Base-by-base conservation (phyloP, 2,888 invertebrate genomes). In the Eupsilia transversa region DNA sequence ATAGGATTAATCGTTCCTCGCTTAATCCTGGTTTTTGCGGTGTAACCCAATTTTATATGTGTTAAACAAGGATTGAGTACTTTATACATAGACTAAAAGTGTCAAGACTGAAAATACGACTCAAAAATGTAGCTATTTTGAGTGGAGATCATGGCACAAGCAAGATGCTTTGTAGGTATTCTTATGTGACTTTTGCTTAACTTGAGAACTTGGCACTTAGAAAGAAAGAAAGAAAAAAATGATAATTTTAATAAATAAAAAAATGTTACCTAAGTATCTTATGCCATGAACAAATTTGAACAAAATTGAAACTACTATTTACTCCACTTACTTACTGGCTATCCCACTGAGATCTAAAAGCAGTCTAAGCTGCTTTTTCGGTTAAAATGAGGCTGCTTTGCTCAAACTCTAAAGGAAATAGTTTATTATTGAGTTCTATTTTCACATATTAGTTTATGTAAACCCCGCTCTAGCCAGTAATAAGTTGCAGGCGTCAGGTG, bases 1-100 rank as follows among this genome's bases (percentile, higher is more conserved):
- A 79, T 74, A 27, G 49, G 30, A 83, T 83, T 79, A 83, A 74
- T 70, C 46, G 33, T 33, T 54, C 46, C 68, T 65, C 63, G 75
- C 20, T 74, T 63, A 54, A 63, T 67, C 54, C 43, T 64, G 75
- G 78, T 74, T 74, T 74, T 68, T 68, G 57, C n/a, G 52, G 52
- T 33, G 33, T 38, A 74, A 68, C 38, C 17, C 12, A 67, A 64
- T 68, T 67, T 80, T 64, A 46, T 54, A 33, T 27, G 20, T 49
- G 33, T 2, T 67, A 14, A 61, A 33, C 0, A 46, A 41, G 27
- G 23, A 72, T 46, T 59, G 5, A 38, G 54, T 10, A n/a, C 33
- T 41, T 46, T 33, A 33, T 23, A 72, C 12, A 17, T 33, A 33
- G 12, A 23, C 17, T 41, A 60, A 33, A n/a, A 61, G 30, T 49